Percentiles rank a stretch among this genome's conserved stretches.
Conservation (phyloP, 2,888 invertebrate genomes). For the Callyntrura guangdongensis region DNA sequence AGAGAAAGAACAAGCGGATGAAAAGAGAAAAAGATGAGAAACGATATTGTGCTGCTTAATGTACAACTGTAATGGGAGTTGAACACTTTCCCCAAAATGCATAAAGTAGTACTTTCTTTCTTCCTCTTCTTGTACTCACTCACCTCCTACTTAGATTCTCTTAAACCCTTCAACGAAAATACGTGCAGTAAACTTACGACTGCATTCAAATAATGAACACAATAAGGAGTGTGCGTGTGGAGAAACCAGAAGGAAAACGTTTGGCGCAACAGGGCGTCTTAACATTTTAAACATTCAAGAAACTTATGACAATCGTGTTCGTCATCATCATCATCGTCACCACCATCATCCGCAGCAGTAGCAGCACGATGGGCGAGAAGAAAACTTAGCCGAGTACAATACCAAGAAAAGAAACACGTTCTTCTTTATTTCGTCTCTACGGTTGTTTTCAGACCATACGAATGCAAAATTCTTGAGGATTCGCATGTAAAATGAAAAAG, state of each 20-base stretch:
- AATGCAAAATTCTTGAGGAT: conserved; percentile 9
- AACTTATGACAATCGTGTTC: conserved; percentile 63
- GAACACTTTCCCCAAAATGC: conserved; percentile 71
- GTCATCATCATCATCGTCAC: conserved; percentile 13
- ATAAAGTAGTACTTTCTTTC: conserved; percentile 24
- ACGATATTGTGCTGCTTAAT: conserved; percentile 76
- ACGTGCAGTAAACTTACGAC: conserved; percentile 43
- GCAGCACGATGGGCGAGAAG: background rate
- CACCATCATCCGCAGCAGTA: background rate
- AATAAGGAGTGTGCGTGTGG: background rate
- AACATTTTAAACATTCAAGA: conserved; percentile 68
- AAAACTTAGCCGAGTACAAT: background rate
- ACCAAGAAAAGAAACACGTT: background rate
- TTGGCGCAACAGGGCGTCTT: conserved; percentile 76
- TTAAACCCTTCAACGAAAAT: conserved; percentile 67
- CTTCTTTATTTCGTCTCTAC: background rate
- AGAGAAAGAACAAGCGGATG: conserved; percentile 60
- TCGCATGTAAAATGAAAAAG: background rate
- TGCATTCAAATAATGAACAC: conserved; percentile 53
- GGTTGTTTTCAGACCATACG: background rate
- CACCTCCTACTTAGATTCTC: conserved; percentile 52
- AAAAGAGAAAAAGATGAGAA: conserved; percentile 72
- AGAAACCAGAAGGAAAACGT: conserved; percentile 45
- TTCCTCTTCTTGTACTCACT: background rate
- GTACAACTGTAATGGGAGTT: conserved; percentile 79